Evolutionary conservation across 2,888 invertebrate genomes (phyloP), one percentile per base, ranked within the genome.

Genomic region (Rhorus exstirpatorius): DNA sequence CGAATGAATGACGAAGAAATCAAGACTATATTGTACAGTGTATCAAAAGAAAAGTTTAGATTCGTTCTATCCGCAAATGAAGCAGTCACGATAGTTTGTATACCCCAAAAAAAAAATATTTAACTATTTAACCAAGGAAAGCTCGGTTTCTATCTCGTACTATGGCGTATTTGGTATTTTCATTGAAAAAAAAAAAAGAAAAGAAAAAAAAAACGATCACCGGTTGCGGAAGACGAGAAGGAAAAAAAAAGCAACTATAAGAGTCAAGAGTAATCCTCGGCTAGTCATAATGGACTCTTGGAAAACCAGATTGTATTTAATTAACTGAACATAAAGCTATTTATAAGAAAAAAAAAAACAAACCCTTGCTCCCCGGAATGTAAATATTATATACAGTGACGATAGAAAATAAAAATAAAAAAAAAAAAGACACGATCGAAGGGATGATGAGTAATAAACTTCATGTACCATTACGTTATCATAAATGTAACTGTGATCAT

Each of bases 401-500:
- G 81, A 83, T 84, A 6, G 14, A 14, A 26, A 21, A 41, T n/a
- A n/a, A n/a, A n/a, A n/a, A n/a, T n/a, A n/a, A n/a, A n/a, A n/a
- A n/a, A n/a, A n/a, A n/a, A n/a, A n/a, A n/a, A n/a, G 26, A 19
- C 79, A 85, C 70, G 84, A 65, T 75, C 53, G 65, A 31, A 3
- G 31, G 46, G 68, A 85, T 65, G 82, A 87, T 83, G 84, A 86
- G 88, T 85, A 90, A 89, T 89, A 89, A 88, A 89, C 88, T 88
- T n/a, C 89, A 90, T 89, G 86, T 83, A 87, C 87, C 86, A 88
- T 86, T 87, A 89, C n/a, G n/a, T 90, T 89, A 90, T 88, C 80
- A 88, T 91, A 86, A 91, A 90, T 92, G 89, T 93, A 93, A 92
- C 92, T 93, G 92, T 93, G 92, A 93, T 93, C 91, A 90, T 92